Percentiles rank a stretch among this genome's conserved stretches.
These are phyloP conservation scores for Ceratosolen fusciceps DNA, from an alignment of 1,140 invertebrate species.

Conservation along the genomic window DNA sequence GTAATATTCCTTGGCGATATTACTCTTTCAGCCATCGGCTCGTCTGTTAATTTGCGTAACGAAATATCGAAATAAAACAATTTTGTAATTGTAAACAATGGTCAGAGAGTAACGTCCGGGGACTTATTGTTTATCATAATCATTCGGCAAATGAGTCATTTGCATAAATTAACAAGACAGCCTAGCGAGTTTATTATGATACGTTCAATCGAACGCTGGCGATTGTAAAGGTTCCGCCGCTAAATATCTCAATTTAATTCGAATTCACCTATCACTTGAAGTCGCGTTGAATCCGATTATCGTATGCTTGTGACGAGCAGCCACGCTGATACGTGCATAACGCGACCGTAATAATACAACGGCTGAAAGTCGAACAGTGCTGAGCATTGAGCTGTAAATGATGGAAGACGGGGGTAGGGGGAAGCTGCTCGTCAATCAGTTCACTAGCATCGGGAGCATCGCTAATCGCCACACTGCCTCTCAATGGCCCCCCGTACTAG, in stretches of 20 bases:
- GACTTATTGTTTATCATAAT: conserved; percentile 18
- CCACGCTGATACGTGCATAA: background rate
- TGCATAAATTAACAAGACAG: background rate
- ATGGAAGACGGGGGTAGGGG: background rate
- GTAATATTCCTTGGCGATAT: background rate
- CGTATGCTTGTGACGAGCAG: background rate
- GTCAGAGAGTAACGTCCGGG: background rate
- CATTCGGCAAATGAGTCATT: background rate
- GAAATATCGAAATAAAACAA: conserved; percentile 10
- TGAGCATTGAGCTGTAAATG: conserved; percentile 26
- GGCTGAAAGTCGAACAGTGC: conserved; percentile 28
- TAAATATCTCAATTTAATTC: background rate
- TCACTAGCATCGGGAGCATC: conserved; percentile 49
- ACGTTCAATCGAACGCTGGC: background rate
- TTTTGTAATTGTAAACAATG: conserved; percentile 4
- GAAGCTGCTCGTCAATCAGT: conserved; percentile 38
- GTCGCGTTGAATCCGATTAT: background rate
- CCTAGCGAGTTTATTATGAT: background rate
- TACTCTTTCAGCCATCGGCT: background rate
- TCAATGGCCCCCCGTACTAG: conserved; percentile 51
- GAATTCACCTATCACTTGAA: background rate
- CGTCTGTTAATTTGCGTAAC: background rate
- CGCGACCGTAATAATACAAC: background rate
- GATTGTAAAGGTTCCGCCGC: background rate
- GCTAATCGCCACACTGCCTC: conserved; percentile 61